Conservation (phyloP, 2,113 vertebrate species). For the Anhinga rufa region DNA sequence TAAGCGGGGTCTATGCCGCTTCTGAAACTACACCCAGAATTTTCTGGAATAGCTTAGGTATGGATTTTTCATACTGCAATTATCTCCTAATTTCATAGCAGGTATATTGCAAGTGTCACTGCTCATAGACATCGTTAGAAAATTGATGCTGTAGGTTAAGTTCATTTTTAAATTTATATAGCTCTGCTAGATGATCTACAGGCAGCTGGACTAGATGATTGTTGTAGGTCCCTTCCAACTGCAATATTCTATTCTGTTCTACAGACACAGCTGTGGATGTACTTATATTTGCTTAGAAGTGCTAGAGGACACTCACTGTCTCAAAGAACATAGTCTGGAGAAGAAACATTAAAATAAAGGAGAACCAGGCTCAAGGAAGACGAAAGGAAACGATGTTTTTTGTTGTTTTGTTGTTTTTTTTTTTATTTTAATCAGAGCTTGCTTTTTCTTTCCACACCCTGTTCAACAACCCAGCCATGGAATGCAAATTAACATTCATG, state of each 20-base stretch:
- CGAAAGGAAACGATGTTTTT: neutral
- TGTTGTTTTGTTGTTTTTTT: neutral
- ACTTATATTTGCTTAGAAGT: neutral
- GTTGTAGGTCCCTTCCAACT: neutral
- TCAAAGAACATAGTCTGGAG: neutral
- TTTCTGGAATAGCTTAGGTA: neutral
- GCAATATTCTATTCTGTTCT: neutral
- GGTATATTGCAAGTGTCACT: neutral
- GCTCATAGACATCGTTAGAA: neutral
- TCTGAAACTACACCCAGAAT: neutral
- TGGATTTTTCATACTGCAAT: neutral
- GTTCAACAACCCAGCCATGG: conserved; percentile 1
- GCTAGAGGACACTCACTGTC: neutral
- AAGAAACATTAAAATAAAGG: neutral
- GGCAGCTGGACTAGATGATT: neutral
- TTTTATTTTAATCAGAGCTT: neutral
- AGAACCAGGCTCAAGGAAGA: neutral
- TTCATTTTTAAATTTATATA: neutral
- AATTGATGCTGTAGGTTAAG: neutral
- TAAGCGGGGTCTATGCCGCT: neutral
- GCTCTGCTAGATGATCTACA: neutral
- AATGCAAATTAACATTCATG: conserved; percentile 28
- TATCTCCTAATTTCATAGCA: neutral
- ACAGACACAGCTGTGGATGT: neutral
- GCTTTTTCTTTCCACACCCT: conserved; percentile 14